phyloP scores from a whole-genome alignment of 2,888 invertebrate genomes.

The Parasteatoda lunata region DNA sequence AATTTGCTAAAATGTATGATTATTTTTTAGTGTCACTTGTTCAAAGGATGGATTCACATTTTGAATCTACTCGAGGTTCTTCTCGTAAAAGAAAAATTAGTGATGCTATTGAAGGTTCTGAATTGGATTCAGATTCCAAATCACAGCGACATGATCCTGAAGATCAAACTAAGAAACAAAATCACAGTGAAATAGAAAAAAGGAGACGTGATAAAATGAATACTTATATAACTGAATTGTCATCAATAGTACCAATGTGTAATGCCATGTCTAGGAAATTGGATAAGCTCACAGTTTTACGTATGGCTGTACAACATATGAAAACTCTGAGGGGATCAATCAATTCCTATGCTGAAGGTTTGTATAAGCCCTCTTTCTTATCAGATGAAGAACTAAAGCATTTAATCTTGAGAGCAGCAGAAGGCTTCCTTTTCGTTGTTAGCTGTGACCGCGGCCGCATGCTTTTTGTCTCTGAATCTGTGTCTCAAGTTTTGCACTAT shows the following conservation, averaged over 20 bases:
- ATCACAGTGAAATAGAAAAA: conserved; percentile 97
- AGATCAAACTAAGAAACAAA: conserved; percentile 80
- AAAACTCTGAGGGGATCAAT: conserved; percentile 84
- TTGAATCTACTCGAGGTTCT: conserved; percentile 23
- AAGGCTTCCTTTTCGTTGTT: conserved; percentile 92
- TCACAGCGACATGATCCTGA: conserved; percentile 33
- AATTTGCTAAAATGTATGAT: background rate
- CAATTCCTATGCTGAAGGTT: conserved; percentile 83
- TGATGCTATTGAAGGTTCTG: conserved; percentile 36
- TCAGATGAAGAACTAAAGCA: conserved; percentile 90
- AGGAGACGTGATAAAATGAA: conserved; percentile 96
- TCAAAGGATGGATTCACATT: conserved; percentile 20
- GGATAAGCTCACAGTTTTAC: conserved; percentile 90
- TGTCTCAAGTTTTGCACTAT: conserved; percentile 79
- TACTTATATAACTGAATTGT: conserved; percentile 91
- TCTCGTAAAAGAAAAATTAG: conserved; percentile 52
- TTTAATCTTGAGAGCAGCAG: conserved; percentile 88
- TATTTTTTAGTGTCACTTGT: background rate
- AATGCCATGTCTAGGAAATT: conserved; percentile 93
- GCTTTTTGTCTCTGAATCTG: conserved; percentile 91
- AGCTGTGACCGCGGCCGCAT: conserved; percentile 93
- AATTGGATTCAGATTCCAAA: conserved; percentile 45
- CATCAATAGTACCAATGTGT: conserved; percentile 94
- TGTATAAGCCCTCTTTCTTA: conserved; percentile 86
- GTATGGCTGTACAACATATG: conserved; percentile 95